Conservation (phyloP, 2,797 vertebrate genomes). For the Cyprinodon diabolis region DNA sequence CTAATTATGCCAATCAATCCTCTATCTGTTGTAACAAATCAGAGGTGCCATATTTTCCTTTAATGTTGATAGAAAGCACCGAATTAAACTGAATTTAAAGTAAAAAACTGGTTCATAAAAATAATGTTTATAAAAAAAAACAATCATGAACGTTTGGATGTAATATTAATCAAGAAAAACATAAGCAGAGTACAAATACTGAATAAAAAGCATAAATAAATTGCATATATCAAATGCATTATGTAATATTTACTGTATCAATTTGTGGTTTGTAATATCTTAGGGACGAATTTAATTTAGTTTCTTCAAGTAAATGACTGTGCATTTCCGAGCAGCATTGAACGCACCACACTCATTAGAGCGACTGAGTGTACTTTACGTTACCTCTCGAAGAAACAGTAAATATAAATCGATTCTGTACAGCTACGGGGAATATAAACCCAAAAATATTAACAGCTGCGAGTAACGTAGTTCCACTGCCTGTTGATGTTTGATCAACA, state of each 20-base stretch:
- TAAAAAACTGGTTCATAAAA: too few species aligned
- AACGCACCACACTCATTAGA: conserved; percentile 31
- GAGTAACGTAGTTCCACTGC: background rate
- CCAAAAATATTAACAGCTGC: background rate
- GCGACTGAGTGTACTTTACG: background rate
- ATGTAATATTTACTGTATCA: background rate
- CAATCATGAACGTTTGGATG: background rate
- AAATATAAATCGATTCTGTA: conserved; percentile 4
- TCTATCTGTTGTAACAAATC: too few species aligned
- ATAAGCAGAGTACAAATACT: background rate
- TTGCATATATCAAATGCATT: background rate
- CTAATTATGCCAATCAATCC: too few species aligned
- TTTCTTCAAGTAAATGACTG: fast-evolving
- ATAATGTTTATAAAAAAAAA: background rate
- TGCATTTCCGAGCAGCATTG: conserved; percentile 24
- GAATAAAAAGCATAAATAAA: background rate
- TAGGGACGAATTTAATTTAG: background rate
- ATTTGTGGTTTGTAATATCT: background rate
- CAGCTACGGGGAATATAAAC: background rate
- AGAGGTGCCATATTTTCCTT: too few species aligned
- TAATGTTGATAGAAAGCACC: too few species aligned
- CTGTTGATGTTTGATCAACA: background rate
- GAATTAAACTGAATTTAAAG: too few species aligned
- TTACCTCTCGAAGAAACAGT: conserved; percentile 16
- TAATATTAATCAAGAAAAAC: background rate